phyloP scores from a whole-genome alignment of 2,797 vertebrate genomes.

The Rhinichthys osculus region DNA sequence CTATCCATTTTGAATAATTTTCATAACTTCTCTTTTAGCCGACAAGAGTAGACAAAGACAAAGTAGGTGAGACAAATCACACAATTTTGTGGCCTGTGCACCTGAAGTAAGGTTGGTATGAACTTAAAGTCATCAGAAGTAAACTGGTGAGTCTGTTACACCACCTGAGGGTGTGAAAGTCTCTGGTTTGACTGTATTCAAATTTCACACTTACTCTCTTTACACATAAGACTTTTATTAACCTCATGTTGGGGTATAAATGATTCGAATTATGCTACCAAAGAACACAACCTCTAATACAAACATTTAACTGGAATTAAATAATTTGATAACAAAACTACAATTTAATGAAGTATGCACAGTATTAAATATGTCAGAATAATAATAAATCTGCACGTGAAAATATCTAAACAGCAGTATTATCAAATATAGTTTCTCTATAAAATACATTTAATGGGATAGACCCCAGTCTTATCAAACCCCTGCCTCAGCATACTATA shows the following conservation, averaged over 20 bases:
- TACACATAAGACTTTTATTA: background rate
- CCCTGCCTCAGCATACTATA: background rate
- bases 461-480: conserved; percentile 1
- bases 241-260: conserved; percentile 15
- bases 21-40: background rate
- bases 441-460: background rate
- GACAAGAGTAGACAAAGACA: background rate
- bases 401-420: background rate
- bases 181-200: conserved; percentile 19
- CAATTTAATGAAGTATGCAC: background rate
- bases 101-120: background rate
- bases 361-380: background rate
- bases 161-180: background rate
- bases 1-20: background rate
- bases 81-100: background rate
- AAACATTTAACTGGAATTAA: background rate
- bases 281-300: background rate
- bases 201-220: conserved; percentile 6
- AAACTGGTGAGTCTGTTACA: background rate
- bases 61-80: background rate
- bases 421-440: conserved; percentile 30
- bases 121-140: background rate
- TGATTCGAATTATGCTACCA: background rate
- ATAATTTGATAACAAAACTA: background rate
- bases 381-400: background rate